Conservation (phyloP, 2,888 invertebrate species). For the Keiferia lycopersicella region DNA sequence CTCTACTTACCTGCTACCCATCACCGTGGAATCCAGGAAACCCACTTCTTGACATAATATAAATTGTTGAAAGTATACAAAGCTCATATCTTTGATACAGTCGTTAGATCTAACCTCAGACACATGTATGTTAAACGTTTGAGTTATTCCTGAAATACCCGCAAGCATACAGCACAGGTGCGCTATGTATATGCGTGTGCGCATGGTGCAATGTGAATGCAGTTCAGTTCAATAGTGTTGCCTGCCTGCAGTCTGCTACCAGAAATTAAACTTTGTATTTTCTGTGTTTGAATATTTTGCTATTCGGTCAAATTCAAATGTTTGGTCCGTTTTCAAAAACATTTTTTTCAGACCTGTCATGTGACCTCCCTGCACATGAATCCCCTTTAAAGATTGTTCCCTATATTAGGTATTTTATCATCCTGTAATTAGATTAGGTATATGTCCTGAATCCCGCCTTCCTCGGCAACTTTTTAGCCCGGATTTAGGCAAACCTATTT, state of each 20-base stretch:
- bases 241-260: not conserved
- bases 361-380: too few relatives aligned
- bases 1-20: not conserved
- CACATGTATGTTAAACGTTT: slow-evolving; percentile 10
- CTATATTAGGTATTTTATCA: too few relatives aligned
- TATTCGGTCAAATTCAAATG: too few relatives aligned
- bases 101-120: not conserved
- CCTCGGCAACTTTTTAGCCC: too few relatives aligned
- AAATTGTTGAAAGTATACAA: not conserved
- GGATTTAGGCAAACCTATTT: too few relatives aligned
- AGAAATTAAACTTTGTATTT: too few relatives aligned
- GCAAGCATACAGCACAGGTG: not conserved
- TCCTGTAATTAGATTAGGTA: too few relatives aligned
- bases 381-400: too few relatives aligned
- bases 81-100: slow-evolving; percentile 1
- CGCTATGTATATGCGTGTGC: not conserved
- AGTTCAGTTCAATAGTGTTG: not conserved
- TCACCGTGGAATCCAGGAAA: not conserved
- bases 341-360: too few relatives aligned
- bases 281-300: too few relatives aligned
- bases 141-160: slow-evolving; percentile 15
- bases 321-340: too few relatives aligned
- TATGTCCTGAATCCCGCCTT: too few relatives aligned
- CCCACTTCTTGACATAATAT: not conserved
- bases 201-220: not conserved